Evolutionary conservation across 2,797 vertebrate genomes (phyloP).

Genomic region (Artibeus jamaicensis): DNA sequence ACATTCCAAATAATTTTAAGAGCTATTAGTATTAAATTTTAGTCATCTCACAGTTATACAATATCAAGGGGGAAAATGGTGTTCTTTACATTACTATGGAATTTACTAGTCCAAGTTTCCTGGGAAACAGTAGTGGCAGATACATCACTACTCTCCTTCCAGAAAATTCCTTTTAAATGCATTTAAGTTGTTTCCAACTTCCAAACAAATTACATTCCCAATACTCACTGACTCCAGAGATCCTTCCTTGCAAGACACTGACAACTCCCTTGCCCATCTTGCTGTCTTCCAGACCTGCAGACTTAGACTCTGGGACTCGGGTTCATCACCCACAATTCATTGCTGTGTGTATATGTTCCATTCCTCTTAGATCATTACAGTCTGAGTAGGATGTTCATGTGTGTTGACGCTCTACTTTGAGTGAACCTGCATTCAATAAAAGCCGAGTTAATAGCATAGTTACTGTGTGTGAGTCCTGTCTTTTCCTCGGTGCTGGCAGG

Average conservation of each 20-base stretch:
- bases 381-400: too few relatives aligned
- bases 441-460: neutral
- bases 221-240: neutral
- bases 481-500: too few relatives aligned
- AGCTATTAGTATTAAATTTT: neutral
- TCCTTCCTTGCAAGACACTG: too few relatives aligned
- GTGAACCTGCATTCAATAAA: neutral
- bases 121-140: neutral
- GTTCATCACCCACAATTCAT: too few relatives aligned
- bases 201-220: neutral
- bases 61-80: neutral
- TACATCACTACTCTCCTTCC: neutral
- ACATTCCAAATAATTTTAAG: neutral
- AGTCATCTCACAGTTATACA: neutral
- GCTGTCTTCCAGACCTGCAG: too few relatives aligned
- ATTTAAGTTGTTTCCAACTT: neutral
- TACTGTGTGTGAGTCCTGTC: too few relatives aligned
- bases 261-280: too few relatives aligned
- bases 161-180: neutral
- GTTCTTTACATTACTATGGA: neutral
- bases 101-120: neutral
- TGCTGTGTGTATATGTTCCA: too few relatives aligned
- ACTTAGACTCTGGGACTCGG: too few relatives aligned
- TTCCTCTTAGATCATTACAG: too few relatives aligned
- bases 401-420: too few relatives aligned